Conservation (phyloP, 1,140 invertebrate genomes). For the Arctopsyche grandis region DNA sequence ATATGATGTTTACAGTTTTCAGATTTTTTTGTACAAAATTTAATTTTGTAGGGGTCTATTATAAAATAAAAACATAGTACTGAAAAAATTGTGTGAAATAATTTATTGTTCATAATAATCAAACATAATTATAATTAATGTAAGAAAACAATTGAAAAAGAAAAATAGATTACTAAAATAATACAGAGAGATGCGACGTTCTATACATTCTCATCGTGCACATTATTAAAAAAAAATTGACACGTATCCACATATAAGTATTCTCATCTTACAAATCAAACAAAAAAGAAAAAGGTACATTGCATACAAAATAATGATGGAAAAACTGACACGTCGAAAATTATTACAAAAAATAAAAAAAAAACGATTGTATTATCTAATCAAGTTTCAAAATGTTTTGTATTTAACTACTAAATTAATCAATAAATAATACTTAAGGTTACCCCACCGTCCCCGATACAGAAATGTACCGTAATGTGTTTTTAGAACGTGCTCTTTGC, state of each 20-base stretch:
- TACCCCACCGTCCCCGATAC: neutral
- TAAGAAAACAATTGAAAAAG: neutral
- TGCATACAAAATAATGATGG: too few species aligned
- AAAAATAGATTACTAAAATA: neutral
- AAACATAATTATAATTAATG: slow-evolving; percentile 21
- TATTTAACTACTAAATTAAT: too few species aligned
- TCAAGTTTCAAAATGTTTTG: too few species aligned
- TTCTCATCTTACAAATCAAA: too few species aligned
- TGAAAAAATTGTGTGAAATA: slow-evolving; percentile 22
- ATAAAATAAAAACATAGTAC: neutral
- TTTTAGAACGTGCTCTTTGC: neutral
- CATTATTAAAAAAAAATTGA: neutral
- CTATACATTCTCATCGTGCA: neutral
- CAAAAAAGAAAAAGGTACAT: too few species aligned
- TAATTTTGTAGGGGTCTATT: neutral
- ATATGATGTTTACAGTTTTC: too few species aligned
- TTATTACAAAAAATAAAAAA: too few species aligned
- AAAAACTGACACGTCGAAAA: too few species aligned
- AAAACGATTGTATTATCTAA: too few species aligned
- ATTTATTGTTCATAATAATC: slow-evolving; percentile 24
- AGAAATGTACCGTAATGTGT: neutral
- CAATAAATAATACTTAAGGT: neutral
- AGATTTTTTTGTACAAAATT: neutral
- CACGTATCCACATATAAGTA: too few species aligned
- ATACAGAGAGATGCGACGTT: neutral